Base-by-base conservation (phyloP, 2,888 invertebrate genomes). In the Diarsia brunnea region DNA sequence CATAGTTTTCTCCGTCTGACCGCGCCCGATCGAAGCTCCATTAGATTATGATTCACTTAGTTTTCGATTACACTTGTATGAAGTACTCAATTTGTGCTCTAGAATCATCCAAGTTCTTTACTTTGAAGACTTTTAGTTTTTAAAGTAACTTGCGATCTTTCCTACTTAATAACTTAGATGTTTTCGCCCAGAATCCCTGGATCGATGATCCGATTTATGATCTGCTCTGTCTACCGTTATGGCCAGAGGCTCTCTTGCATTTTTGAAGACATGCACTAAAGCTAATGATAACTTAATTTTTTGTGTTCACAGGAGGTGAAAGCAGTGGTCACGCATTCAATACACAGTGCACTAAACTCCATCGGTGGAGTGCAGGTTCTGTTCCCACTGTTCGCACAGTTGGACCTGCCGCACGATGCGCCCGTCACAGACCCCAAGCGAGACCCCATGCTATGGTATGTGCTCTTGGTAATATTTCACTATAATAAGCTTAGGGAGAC, bases 311-410 rank as follows among this genome's bases (percentile, higher is more conserved):
- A 99, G 99, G 99, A 99, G 94, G 99, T 99, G 90, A 99, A 99
- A 97, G 99, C 99, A 89, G 99, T 99, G 91, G 98, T 99, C 93
- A 99, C 99, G 81, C 99, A 99, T 97, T 99, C 99, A 92, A 99
- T 99, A 97, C 99, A 99, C 97, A 99, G 99, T 96, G 99, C 99
- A 53, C 97, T 99, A 90, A 99, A 99, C 96, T 99, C 99, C 73
- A 98, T 99, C 92, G 99, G 99, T 83, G 99, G 99, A 82, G 99
- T 99, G 92, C 99, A 99, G 97, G 99, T 99, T 91, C 97, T 99
- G 86, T 99, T 99, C 96, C 99, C 99, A 83, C 97, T 99, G 90
- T 99, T 99, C 97, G 98, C 99, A 47, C 99, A 99, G 96, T 97
- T 99, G 92, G 99, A 99, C 96, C 97, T 99, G 97, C 98, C 98